Base-by-base conservation (phyloP, 2,797 vertebrate genomes). In the Acanthurus tractus region DNA sequence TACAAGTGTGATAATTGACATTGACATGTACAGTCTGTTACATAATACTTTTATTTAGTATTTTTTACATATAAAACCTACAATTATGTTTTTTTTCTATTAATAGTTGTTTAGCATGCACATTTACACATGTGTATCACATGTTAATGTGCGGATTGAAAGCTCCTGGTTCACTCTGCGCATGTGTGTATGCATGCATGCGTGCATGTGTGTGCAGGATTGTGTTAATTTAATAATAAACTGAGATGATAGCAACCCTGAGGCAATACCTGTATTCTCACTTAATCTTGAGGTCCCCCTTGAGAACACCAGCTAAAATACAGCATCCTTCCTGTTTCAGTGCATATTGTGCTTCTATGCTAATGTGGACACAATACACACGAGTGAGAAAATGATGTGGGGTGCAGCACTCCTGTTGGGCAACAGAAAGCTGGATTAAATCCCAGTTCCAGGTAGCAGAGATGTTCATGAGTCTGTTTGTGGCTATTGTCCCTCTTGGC, bases 381-480 rank as follows among this genome's bases (percentile, higher is more conserved):
- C 11, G 15, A 10, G 53, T 6, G 53, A 34, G 8, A 34, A 4
- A 5, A 10, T 8, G 25, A 25, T 8, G 25, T 34, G 23, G 8
- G 23, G 3, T 54, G 52, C 2, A 13, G 23, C 6, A 2, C 22
- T 12, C 20, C 12, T 14, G 3, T 8, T 18, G 23, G 25, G 15
- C 15, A n/a, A 3, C 38, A 45, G 38, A 40, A 25, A 25, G 25
- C 50, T 73, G 40, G 34, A 69, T 0, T 23, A 25, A 44, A 36
- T 56, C 49, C 23, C n/a, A 38, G 12, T 74, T 63, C 20, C 12
- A 57, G 20, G 55, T 22, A 23, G 5, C 53, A 68, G 52, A 74
- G 49, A 78, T 46, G 56, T 78, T 76, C 55, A 76, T 70, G 48
- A 46, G 54, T 75, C 52, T 63, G 46, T 87, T 81, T 70, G 70